phyloP scores from a whole-genome alignment of 1,140 invertebrate species.

The Kradibia gibbosae region DNA sequence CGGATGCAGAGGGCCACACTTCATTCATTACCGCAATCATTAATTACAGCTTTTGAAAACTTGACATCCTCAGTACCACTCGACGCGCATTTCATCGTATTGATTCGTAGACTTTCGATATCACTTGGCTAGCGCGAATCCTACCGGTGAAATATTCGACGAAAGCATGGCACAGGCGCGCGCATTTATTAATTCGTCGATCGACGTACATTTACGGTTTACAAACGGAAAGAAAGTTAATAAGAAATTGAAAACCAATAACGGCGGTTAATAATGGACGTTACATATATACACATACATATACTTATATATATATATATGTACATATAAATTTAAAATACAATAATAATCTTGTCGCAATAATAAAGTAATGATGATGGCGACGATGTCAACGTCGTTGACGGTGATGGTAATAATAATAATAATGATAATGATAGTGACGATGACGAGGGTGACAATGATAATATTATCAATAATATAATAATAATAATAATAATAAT shows the following conservation, averaged over 20 bases:
- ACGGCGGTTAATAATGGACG: constrained; percentile 27
- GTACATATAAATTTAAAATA: constrained; percentile 18
- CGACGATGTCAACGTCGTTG: constrained; percentile 5
- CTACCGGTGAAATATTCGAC: background rate
- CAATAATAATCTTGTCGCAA: constrained; percentile 20
- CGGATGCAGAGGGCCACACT: background rate
- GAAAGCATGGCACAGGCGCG: constrained; percentile 44
- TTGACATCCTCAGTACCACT: background rate
- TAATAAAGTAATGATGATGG: constrained; percentile 7
- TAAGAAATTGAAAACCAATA: constrained; percentile 24
- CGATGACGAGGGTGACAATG: background rate
- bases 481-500: constrained; percentile 27
- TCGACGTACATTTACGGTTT: constrained; percentile 19
- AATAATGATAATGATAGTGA: background rate
- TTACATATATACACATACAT: background rate
- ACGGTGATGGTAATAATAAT: background rate
- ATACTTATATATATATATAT: background rate
- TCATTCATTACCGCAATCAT: background rate
- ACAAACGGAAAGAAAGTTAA: background rate
- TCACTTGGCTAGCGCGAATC: constrained; percentile 3
- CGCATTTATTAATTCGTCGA: constrained; percentile 10
- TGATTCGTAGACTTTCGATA: background rate
- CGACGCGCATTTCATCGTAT: background rate
- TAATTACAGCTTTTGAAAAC: background rate
- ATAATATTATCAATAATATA: constrained; percentile 1